phyloP scores from a whole-genome alignment of 2,113 vertebrate species.

The Nematolebias whitei region DNA sequence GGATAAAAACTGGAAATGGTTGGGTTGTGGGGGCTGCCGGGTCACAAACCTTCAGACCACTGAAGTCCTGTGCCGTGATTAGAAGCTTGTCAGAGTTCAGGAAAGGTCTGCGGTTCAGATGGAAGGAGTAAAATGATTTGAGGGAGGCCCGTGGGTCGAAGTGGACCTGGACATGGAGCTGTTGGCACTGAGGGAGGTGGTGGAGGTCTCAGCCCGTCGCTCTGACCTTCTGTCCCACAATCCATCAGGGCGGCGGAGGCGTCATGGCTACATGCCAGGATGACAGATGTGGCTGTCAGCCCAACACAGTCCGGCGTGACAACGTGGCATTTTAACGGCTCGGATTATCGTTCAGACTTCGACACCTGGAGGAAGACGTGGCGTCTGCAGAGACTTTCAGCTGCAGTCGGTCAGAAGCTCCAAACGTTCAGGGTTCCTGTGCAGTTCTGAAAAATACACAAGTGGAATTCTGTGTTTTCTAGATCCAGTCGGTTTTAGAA shows the following conservation, averaged over 20 bases:
- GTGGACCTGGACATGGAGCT: background rate
- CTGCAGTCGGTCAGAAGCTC: no score
- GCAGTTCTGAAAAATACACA: no score
- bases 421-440: no score
- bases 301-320: conserved; percentile 41
- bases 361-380: conserved; percentile 11
- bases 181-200: background rate
- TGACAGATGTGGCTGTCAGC: conserved; percentile 75
- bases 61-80: no score
- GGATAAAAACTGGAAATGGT: no score
- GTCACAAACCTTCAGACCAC: no score
- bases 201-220: conserved; percentile 19
- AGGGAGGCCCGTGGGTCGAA: background rate
- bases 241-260: conserved; percentile 70
- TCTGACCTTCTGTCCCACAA: conserved; percentile 59
- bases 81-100: no score
- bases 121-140: background rate
- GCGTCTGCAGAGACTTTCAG: background rate
- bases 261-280: conserved; percentile 42
- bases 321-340: conserved; percentile 62
- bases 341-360: conserved; percentile 32
- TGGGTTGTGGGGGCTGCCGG: no score
- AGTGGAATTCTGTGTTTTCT: no score
- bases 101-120: background rate
- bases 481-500: no score